Evolutionary conservation across 2,113 vertebrate species (phyloP).

Genomic region (Leptosomus discolor): DNA sequence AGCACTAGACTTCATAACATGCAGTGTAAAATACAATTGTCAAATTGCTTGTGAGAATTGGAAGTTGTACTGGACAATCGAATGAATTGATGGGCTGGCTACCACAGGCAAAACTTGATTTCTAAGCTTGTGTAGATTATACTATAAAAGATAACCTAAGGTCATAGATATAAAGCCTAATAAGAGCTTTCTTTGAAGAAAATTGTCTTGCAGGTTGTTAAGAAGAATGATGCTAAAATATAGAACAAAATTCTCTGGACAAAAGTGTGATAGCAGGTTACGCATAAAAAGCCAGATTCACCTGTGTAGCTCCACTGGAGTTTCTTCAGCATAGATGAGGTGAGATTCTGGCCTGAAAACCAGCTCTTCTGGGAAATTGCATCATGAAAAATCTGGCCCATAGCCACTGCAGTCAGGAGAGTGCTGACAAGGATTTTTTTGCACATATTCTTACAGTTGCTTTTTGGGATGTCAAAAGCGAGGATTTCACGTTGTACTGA

Average conservation of each 20-base stretch:
- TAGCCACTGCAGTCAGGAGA: not conserved
- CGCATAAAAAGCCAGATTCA: not conserved
- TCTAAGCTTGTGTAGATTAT: constrained; percentile 30
- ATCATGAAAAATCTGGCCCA: not conserved
- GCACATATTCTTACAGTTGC: not conserved
- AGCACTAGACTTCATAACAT: not conserved
- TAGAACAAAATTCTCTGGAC: not conserved
- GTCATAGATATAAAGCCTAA: constrained; percentile 51
- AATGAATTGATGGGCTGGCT: constrained; percentile 49
- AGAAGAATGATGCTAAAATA: constrained; percentile 51
- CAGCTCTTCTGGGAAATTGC: not conserved
- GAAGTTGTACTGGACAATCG: constrained; percentile 36
- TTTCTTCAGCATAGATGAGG: not conserved
- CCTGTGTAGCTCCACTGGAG: not conserved
- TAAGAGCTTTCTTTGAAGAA: constrained; percentile 45
- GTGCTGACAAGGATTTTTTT: not conserved
- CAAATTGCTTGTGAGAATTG: constrained; percentile 63
- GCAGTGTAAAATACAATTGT: constrained; percentile 15
- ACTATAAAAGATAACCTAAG: constrained; percentile 44
- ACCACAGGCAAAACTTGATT: constrained; percentile 39
- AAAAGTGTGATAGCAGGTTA: constrained; percentile 19
- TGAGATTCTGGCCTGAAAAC: constrained; percentile 9
- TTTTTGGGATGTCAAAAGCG: not conserved
- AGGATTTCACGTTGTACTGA: not conserved
- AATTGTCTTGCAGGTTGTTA: constrained; percentile 42